Conservation (phyloP, 2,113 vertebrate species). For the Marcusenius ussheri region DNA sequence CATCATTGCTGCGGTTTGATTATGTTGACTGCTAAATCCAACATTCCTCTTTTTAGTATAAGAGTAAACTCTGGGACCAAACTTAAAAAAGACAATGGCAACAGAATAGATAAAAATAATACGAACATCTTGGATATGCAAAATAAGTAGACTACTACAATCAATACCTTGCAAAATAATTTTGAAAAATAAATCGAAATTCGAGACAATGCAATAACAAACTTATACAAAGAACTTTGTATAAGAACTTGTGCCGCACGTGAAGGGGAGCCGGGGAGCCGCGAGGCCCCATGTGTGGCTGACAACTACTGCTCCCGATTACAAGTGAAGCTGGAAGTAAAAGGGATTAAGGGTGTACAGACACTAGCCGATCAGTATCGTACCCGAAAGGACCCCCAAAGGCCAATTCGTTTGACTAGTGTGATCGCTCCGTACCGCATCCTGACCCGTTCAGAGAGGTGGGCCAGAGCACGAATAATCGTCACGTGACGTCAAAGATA, state of each 20-base stretch:
- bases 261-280: background rate
- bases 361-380: background rate
- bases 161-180: background rate
- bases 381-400: background rate
- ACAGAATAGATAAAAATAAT: background rate
- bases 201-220: background rate
- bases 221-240: background rate
- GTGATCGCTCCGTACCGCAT: too few species aligned
- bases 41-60: background rate
- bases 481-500: background rate
- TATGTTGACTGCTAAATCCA: background rate
- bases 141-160: background rate
- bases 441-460: background rate
- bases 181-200: background rate
- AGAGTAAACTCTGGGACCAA: background rate
- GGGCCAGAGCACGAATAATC: background rate
- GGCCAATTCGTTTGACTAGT: too few species aligned
- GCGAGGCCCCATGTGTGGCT: too few species aligned
- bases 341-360: too few species aligned
- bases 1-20: background rate
- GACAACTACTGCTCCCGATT: background rate
- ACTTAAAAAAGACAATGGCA: background rate
- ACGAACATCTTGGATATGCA: background rate
- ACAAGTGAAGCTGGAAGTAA: too few species aligned
- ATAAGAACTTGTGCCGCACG: background rate